phyloP scores from a whole-genome alignment of 2,888 invertebrate species.

The Ochropleura leucogaster region DNA sequence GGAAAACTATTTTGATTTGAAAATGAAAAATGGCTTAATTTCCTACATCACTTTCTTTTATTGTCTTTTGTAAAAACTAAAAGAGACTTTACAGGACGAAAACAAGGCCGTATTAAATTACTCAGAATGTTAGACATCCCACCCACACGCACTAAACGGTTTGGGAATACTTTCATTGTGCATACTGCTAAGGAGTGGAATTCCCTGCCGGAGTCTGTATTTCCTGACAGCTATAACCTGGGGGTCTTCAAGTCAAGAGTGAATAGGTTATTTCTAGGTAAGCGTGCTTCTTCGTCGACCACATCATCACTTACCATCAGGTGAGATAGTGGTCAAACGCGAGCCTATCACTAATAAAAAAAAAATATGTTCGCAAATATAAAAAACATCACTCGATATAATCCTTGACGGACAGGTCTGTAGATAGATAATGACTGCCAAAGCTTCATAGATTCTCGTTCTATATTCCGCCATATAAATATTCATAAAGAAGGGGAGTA shows the following conservation, averaged over 20 bases:
- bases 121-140: no score
- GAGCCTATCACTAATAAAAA: no score
- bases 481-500: constrained; percentile 62
- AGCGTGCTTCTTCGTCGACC: no score
- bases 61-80: not conserved
- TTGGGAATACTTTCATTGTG: no score
- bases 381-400: constrained; percentile 19
- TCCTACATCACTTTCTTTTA: not conserved
- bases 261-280: no score
- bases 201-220: no score
- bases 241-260: no score
- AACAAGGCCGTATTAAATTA: not conserved
- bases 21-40: not conserved
- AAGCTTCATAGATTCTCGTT: constrained; percentile 57
- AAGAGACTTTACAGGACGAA: not conserved
- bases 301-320: no score
- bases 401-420: constrained; percentile 23
- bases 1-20: not conserved
- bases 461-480: constrained; percentile 56
- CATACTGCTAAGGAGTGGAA: no score
- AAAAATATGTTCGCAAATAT: not conserved
- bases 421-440: constrained; percentile 44
- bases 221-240: no score
- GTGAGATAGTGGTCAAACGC: no score
- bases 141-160: no score